Conservation (phyloP, 2,797 vertebrate genomes). For the Neopelma chrysocephalum region DNA sequence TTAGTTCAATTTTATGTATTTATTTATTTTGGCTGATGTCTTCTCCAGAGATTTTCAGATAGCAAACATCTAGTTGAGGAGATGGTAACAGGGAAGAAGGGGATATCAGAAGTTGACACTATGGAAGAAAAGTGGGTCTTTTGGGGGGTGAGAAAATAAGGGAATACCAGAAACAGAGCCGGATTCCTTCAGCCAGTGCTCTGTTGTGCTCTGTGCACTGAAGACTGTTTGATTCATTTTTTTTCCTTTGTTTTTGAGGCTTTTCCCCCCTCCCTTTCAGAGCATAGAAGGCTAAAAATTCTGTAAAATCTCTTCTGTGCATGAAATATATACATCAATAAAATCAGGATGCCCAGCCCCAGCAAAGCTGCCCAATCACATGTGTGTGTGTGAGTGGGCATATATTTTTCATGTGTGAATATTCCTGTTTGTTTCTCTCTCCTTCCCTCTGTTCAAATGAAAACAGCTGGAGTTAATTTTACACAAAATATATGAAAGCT, state of each 20-base stretch:
- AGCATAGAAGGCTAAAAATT: background rate
- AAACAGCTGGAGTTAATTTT: slow-evolving; percentile 65
- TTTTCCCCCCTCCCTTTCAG: background rate
- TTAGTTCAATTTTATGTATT: slow-evolving; percentile 34
- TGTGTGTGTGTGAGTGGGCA: background rate
- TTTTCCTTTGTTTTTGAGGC: background rate
- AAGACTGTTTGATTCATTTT: background rate
- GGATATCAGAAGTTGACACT: background rate
- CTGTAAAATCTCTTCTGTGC: background rate
- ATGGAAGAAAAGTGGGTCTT: background rate
- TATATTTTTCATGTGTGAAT: background rate
- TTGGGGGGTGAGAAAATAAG: background rate
- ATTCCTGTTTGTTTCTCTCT: slow-evolving; percentile 8
- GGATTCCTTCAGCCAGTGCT: background rate
- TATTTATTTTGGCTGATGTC: background rate
- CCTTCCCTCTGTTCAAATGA: slow-evolving; percentile 1
- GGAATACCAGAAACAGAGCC: background rate
- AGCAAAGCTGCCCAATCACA: background rate
- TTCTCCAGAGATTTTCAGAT: background rate
- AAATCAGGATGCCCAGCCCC: background rate
- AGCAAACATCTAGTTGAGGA: background rate
- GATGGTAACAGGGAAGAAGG: background rate
- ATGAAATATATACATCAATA: background rate
- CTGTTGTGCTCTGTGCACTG: background rate
- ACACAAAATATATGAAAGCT: background rate